These are phyloP conservation scores for Chloropsis hardwickii DNA, from an alignment of 2,113 vertebrate genomes.

Conservation along the genomic window DNA sequence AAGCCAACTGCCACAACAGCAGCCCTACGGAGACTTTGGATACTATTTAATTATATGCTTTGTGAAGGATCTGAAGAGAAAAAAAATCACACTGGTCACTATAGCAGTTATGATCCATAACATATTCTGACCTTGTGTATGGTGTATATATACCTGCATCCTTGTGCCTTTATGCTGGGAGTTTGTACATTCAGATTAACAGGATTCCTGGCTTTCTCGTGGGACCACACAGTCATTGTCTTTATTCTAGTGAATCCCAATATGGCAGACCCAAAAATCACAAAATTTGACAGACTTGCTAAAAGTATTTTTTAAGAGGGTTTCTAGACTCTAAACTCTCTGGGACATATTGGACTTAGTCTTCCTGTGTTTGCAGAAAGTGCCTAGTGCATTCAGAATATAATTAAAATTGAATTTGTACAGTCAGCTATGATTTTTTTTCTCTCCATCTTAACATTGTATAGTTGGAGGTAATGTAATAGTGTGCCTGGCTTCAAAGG, in stretches of 20 bases:
- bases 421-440: neutral
- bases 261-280: neutral
- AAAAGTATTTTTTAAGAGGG: neutral
- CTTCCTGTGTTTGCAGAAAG: constrained; percentile 9
- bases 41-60: neutral
- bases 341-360: neutral
- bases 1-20: neutral
- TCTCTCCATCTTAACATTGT: neutral
- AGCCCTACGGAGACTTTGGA: neutral
- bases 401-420: neutral
- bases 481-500: neutral
- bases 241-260: neutral
- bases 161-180: constrained; percentile 22
- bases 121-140: neutral
- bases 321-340: neutral
- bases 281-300: neutral
- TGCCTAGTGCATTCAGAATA: constrained; percentile 31
- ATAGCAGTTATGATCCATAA: neutral
- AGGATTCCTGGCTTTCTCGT: neutral
- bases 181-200: neutral
- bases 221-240: neutral
- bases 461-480: neutral
- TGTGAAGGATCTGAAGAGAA: neutral
- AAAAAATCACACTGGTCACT: neutral
- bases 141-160: neutral